phyloP scores from a whole-genome alignment of 2,797 vertebrate genomes.

The Hapalemur alaotrensis region DNA sequence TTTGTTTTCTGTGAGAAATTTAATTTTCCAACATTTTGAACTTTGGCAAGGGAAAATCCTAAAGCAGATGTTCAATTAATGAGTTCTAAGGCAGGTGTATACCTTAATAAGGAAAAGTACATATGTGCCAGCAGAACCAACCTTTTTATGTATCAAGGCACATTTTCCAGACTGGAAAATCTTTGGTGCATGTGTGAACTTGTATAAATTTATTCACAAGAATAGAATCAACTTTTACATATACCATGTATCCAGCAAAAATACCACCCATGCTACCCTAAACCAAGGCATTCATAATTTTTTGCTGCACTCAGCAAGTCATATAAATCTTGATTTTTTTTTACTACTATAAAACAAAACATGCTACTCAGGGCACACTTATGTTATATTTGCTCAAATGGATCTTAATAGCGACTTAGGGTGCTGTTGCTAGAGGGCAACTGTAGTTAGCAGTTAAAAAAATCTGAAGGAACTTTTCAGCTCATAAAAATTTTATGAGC shows the following conservation, averaged over 20 bases:
- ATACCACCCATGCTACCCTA: constrained; percentile 49
- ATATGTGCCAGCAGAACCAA: constrained; percentile 37
- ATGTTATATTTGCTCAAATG: constrained; percentile 38
- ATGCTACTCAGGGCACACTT: neutral
- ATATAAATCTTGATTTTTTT: constrained; percentile 37
- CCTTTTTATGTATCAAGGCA: constrained; percentile 21
- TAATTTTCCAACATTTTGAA: constrained; percentile 46
- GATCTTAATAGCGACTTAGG: neutral
- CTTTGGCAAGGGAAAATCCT: neutral
- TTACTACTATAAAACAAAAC: constrained; percentile 33
- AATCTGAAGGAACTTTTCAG: constrained; percentile 81
- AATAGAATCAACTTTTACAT: neutral
- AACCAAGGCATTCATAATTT: constrained; percentile 50
- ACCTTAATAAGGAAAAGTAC: constrained; percentile 66
- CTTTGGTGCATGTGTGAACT: neutral
- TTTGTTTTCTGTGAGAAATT: constrained; percentile 67
- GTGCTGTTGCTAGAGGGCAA: constrained; percentile 66
- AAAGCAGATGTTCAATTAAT: constrained; percentile 78
- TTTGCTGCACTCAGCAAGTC: constrained; percentile 30
- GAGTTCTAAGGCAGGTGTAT: constrained; percentile 68
- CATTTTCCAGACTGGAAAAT: constrained; percentile 54
- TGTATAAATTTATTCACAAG: constrained; percentile 30
- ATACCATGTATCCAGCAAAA: constrained; percentile 11
- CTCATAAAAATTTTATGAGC: constrained; percentile 85
- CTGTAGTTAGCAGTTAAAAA: constrained; percentile 71